Base-by-base conservation (phyloP, 1,140 invertebrate species). In the Drosophila ercepeae region DNA sequence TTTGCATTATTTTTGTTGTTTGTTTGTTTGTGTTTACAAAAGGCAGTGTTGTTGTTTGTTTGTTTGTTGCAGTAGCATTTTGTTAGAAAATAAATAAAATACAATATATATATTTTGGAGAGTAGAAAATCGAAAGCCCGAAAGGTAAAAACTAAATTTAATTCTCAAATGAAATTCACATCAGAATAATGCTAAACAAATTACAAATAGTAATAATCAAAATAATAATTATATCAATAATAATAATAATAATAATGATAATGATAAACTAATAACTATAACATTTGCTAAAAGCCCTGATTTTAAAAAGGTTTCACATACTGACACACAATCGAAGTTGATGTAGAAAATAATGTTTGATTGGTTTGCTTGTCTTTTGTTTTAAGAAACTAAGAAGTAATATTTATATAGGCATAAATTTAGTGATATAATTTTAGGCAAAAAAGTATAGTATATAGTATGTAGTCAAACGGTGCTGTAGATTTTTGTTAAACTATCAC, bases 201-300 rank as follows among this genome's bases (percentile, higher is more conserved):
- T 4, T 36, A 36, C 34, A 50, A 65, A 46, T 55, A 68, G 52
- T 53, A 65, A 61, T 73, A 63, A 67, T 59, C 44, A 41, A 63
- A 61, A 58, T 51, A 65, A 51, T 63, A 72, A 57, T 53, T 59
- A 61, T 73, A 59, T 54, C 55, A 52, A 41, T 44, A 44, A 67
- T 49, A 63, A 36, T 52, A 72, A 82, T 64, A 84, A 84, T 21
- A 29, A 58, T 51, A 65, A 51, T 63, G 68, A 57, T 53, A 65
- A 61, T 73, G 55, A 58, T 59, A 55, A 44, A 64, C 45, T 42
- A 42, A 67, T 48, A 63, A 36, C 58, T 77, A 82, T 64, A 84
- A 84, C 60, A 84, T 84, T 84, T 86, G 72, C 79, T 84, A 84
- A 44, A 52, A 57, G 71, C 79, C 79, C 79, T 83, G 79, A 78